Evolutionary conservation across 64 coral and sea anemone genomes (phyloP).

Genomic region (Stichodactyla mertensii): DNA sequence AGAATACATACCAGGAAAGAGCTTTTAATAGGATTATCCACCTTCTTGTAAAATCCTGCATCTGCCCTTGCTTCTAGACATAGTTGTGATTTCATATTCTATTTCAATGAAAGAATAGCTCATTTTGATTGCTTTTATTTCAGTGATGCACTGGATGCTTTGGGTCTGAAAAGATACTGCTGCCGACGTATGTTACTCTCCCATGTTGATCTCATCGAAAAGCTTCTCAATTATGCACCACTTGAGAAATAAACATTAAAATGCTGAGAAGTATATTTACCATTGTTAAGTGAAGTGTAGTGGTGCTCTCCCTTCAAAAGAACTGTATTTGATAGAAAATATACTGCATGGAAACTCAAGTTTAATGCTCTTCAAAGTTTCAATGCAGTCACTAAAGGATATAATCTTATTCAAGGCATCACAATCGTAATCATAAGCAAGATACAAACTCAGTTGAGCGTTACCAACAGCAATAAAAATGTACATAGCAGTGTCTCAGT

Average conservation of each 20-base stretch:
- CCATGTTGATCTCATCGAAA: constrained; percentile 98
- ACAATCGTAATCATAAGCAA: too few relatives aligned
- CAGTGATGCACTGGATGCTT: constrained; percentile 93
- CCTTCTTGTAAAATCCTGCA: too few relatives aligned
- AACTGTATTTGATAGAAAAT: neutral
- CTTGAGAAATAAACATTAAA: constrained; percentile 68
- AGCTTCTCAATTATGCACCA: constrained; percentile 95
- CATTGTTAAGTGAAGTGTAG: neutral
- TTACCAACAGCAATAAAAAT: too few relatives aligned
- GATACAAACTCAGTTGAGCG: too few relatives aligned
- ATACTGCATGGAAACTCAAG: neutral
- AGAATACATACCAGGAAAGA: too few relatives aligned
- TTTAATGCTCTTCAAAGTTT: neutral
- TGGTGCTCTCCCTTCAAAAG: neutral
- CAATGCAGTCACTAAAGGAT: neutral
- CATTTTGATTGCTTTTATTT: neutral
- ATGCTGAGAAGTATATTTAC: neutral
- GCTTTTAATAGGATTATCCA: too few relatives aligned
- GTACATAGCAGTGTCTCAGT: too few relatives aligned
- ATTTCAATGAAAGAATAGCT: neutral
- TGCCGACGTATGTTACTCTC: constrained; percentile 95
- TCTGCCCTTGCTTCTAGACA: too few relatives aligned
- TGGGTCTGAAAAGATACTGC: constrained; percentile 95
- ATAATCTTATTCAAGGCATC: too few relatives aligned
- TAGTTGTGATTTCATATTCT: neutral